Evolutionary conservation across 2,888 invertebrate genomes (phyloP), one percentile per base, ranked within the genome.

Genomic region (Pterobdella sp.): DNA sequence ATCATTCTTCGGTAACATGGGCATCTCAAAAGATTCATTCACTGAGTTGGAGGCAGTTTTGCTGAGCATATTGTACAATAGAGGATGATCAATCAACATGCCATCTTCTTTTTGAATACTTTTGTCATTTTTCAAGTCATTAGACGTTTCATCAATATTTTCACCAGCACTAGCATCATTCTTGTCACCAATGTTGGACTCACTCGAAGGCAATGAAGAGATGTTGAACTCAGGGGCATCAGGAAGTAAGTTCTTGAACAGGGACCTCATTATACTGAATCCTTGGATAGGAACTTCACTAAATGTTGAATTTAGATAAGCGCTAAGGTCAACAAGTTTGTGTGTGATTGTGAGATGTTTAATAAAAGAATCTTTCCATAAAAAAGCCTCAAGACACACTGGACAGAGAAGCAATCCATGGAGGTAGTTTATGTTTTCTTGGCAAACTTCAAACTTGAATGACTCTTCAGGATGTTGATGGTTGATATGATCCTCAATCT

Each of bases 381-480:
- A 4, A 60, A 63, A 74, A 29, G 64, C 56, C 31, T 73, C 75
- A 18, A 37, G 31, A 37, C 74, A 74, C 1, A 74, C 65, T 4
- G 74, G 74, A 37, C 74, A 74, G 14, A 35, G 36, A 26, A 74
- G 56, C 65, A 74, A 29, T 18, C 31, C 63, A 49, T 76, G 72
- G 32, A 74, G 42, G 70, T 75, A 65, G 3, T 65, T 66, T 22
- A 76, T 42, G 0, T 22, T 69, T 34, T 75, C 75, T 52, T 76
- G 76, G 18, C 29, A 60, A 1, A 76, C 76, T 65, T 76, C 76
- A 63, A 76, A 76, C 70, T 74, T 70, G 71, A 76, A 76, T 1
- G 73, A 49, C 35, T 72, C 67, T 26, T 26, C 31, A 10, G 74
- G 72, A 32, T 76, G 76, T 3, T 60, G n/a, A 32, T 75, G 72